Evolutionary conservation across 64 coral and sea anemone species (phyloP).

Genomic region (Catalaphyllia jardinei): DNA sequence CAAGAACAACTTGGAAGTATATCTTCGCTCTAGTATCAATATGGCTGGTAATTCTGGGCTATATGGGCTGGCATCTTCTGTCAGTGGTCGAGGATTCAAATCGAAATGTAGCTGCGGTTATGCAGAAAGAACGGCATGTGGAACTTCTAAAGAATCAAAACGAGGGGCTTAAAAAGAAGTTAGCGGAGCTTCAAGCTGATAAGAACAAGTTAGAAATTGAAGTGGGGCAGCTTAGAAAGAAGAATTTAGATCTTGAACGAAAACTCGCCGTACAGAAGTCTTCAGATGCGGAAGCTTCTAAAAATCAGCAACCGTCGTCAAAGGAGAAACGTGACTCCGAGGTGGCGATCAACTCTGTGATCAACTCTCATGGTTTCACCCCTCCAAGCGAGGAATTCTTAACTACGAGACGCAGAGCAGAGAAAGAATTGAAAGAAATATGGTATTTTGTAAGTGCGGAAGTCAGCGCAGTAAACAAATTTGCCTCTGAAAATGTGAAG

Average conservation of each 20-base stretch:
- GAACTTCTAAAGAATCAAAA: constrained; percentile 64
- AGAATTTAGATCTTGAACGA: constrained; percentile 18
- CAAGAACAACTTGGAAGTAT: constrained; percentile 79
- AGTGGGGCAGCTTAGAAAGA: constrained; percentile 25
- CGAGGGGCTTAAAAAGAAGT: constrained; percentile 55
- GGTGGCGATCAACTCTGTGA: neutral
- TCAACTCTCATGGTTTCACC: neutral
- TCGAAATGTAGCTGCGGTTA: constrained; percentile 39
- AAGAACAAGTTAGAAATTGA: constrained; percentile 63
- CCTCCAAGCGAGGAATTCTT: constrained; percentile 5
- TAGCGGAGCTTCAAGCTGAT: constrained; percentile 55
- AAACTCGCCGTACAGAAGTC: no score
- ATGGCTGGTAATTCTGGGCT: constrained; percentile 73
- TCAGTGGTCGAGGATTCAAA: constrained; percentile 71
- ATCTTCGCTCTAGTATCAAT: constrained; percentile 62
- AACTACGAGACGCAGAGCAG: constrained; percentile 62
- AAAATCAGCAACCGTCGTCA: neutral
- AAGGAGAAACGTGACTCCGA: neutral
- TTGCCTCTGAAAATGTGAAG: neutral
- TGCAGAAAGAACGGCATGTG: constrained; percentile 65
- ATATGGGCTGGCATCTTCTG: constrained; percentile 86
- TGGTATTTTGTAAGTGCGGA: constrained; percentile 98
- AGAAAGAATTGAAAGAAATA: constrained; percentile 82
- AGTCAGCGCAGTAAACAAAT: constrained; percentile 76
- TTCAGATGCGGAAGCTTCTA: neutral